Base-by-base conservation (phyloP, 2,113 vertebrate species). In the Peromyscus leucopus region DNA sequence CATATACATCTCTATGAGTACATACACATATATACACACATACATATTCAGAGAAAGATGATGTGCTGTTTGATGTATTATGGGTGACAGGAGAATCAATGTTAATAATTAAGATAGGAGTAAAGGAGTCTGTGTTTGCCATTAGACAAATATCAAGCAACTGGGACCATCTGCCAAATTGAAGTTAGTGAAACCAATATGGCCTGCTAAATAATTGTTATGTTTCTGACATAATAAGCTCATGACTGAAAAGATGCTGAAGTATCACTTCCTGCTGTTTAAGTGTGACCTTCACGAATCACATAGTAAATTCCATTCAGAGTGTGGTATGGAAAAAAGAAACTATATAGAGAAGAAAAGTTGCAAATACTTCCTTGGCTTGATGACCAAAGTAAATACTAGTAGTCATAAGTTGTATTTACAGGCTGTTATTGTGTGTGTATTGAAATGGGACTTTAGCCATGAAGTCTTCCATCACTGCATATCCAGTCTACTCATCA, bases 1-100 rank as follows among this genome's bases (percentile, higher is more conserved):
- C 8, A n/a, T 71, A 71, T 71, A 4, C 21, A 16, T 61, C 59
- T 57, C 12, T 61, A 61, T 21, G 59, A 61, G 22, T 42, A 26
- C 24, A 75, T 22, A 75, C 24, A 42, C 21, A 48, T 48, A 48
- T 48, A 48, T 22, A 76, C 22, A 46, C 4, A 51, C 7, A 33
- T 1, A 11, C 0, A 36, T 0, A 19, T 11, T 13, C 7, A 74
- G 4, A 51, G 76, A 42, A 2, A 79, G 28, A 57, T 17, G 3
- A 5, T n/a, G 26, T 82, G 13, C 51, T 82, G 2, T 24, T 10
- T n/a, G 51, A n/a, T 57, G 4, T 21, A 79, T 36, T 21, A 51
- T 79, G 48, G 48, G 31, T 82, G 33, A 24, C n/a, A n/a, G n/a
- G 33, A 82, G 33, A 59, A 19, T 24, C 3, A 82, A n/a, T 82